A percentile compares a stretch with the other conserved stretches of the same genome.
These are phyloP conservation scores for Palloptera scutellata DNA, from an alignment of 2,888 invertebrate genomes.

Conservation along the genomic window DNA sequence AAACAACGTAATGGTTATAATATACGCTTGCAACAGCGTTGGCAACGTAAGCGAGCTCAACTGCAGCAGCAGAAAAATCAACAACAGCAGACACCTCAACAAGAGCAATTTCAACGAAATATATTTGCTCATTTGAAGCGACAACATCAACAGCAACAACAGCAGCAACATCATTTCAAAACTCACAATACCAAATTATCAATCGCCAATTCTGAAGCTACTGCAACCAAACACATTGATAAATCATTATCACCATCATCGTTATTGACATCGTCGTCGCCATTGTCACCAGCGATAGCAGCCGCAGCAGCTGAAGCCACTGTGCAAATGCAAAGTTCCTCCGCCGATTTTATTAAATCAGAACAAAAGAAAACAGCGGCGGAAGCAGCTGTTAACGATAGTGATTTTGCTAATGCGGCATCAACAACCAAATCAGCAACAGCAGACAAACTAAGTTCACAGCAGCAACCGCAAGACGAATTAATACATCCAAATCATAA, in stretches of 20 bases:
- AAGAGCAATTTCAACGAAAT: constrained; percentile 49
- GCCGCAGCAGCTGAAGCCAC: constrained; percentile 13
- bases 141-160: constrained; percentile 32
- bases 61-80: constrained; percentile 58
- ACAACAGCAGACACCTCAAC: constrained; percentile 42
- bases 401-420: constrained; percentile 25
- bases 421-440: constrained; percentile 41
- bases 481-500: constrained; percentile 57
- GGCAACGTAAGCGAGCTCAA: constrained; percentile 50
- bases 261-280: not conserved
- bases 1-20: constrained; percentile 44
- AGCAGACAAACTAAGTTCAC: constrained; percentile 31
- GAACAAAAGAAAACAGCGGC: constrained; percentile 28
- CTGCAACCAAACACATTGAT: constrained; percentile 50
- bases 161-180: constrained; percentile 50
- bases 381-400: constrained; percentile 33
- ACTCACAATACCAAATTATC: constrained; percentile 47
- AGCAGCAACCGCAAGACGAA: constrained; percentile 42
- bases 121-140: constrained; percentile 46
- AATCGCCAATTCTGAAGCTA: constrained; percentile 53
- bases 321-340: not conserved
- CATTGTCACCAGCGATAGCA: not conserved
- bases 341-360: not conserved
- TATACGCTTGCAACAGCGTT: constrained; percentile 54
- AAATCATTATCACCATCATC: not conserved